These are phyloP conservation scores for Nomada goodeniana DNA, from an alignment of 2,888 invertebrate genomes.

Conservation along the genomic window DNA sequence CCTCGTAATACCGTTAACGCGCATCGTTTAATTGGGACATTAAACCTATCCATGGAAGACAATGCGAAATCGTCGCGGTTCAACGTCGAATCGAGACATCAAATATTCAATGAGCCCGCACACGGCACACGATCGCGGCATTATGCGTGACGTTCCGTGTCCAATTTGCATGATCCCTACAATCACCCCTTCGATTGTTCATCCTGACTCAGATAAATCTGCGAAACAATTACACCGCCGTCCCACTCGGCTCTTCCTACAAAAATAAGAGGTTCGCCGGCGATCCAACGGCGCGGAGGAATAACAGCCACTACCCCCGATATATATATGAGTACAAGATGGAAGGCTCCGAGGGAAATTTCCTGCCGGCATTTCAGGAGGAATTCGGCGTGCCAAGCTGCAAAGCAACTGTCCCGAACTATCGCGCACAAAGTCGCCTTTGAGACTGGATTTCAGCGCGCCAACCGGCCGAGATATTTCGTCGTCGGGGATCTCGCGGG, in stretches of 20 bases:
- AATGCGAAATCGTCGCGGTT: slow-evolving; percentile 62
- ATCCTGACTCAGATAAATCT: neutral
- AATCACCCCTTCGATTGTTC: slow-evolving; percentile 28
- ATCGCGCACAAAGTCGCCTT: slow-evolving; percentile 39
- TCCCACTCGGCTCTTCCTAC: neutral
- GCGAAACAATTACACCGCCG: slow-evolving; percentile 19
- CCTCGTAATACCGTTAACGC: neutral
- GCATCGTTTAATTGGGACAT: slow-evolving; percentile 44
- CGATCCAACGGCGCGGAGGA: neutral
- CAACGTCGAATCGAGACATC: slow-evolving; percentile 62
- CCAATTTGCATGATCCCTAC: slow-evolving; percentile 35
- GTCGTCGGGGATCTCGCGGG: slow-evolving; percentile 5
- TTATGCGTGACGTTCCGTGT: slow-evolving; percentile 20
- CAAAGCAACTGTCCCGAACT: slow-evolving; percentile 40
- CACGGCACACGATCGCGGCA: slow-evolving; percentile 53
- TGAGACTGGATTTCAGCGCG: slow-evolving; percentile 37
- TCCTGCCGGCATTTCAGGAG: slow-evolving; percentile 24
- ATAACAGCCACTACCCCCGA: neutral
- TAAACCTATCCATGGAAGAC: slow-evolving; percentile 39
- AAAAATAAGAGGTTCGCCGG: neutral
- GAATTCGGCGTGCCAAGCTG: slow-evolving; percentile 27
- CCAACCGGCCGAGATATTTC: slow-evolving; percentile 15
- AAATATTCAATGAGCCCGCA: slow-evolving; percentile 52
- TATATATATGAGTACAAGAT: neutral
- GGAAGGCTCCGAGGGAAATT: slow-evolving; percentile 22